Percentiles rank a stretch among this genome's conserved stretches.
Conservation (phyloP, 2,888 invertebrate genomes). For the Gymnoscelis rufifasciata region DNA sequence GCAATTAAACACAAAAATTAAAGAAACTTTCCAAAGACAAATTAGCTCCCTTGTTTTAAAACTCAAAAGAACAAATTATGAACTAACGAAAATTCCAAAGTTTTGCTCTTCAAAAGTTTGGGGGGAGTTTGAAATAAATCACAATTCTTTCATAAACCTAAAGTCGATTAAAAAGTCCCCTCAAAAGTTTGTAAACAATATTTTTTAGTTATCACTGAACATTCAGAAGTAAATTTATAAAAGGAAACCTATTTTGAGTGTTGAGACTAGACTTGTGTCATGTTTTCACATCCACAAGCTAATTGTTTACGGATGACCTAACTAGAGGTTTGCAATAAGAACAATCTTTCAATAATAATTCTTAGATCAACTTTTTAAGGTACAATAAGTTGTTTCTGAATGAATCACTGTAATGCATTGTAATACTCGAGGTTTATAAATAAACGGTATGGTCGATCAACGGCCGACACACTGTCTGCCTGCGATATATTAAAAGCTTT, state of each 20-base stretch:
- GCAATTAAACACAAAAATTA: constrained; percentile 13
- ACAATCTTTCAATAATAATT: too few relatives aligned
- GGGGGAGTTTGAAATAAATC: constrained; percentile 20
- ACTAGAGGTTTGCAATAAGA: too few relatives aligned
- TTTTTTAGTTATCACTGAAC: constrained; percentile 24
- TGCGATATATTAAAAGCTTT: constrained; percentile 29
- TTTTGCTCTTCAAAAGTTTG: constrained; percentile 14
- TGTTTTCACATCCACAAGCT: too few relatives aligned
- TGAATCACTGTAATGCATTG: too few relatives aligned
- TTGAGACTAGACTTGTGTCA: too few relatives aligned
- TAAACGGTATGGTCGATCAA: constrained; percentile 2
- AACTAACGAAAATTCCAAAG: constrained; percentile 19
- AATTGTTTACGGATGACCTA: constrained; percentile 65
- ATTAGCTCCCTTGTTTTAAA: constrained; percentile 22
- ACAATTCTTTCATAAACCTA: constrained; percentile 19
- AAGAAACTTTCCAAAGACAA: constrained; percentile 17
- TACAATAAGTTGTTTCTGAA: too few relatives aligned
- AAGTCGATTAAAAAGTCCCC: constrained; percentile 30
- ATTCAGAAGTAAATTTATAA: constrained; percentile 19
- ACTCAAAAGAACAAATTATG: constrained; percentile 21
- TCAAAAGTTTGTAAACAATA: constrained; percentile 29
- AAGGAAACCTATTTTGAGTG: constrained; percentile 46
- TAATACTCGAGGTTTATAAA: constrained; percentile 10
- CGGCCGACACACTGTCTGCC: constrained; percentile 27
- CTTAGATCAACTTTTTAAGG: too few relatives aligned